Conservation (phyloP, 2,797 vertebrate species). For the Potorous gilbertii region DNA sequence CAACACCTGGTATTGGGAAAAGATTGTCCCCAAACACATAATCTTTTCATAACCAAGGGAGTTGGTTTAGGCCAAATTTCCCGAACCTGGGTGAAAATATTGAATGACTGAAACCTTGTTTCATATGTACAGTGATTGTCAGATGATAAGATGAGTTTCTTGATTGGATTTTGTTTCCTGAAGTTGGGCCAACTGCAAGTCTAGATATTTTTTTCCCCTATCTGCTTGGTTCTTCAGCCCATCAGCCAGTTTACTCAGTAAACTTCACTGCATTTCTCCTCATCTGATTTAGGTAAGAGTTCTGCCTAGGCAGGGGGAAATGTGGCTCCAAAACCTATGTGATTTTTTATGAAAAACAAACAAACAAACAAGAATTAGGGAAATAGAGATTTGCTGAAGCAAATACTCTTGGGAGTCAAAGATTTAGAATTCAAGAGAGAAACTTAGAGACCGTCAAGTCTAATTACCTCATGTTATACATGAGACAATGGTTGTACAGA, state of each 20-base stretch:
- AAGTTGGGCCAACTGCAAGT: not conserved
- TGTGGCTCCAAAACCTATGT: not conserved
- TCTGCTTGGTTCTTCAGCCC: not conserved
- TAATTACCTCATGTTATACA: not conserved
- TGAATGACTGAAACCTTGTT: slow-evolving; percentile 28
- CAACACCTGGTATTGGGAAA: slow-evolving; percentile 5
- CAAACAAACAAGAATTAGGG: slow-evolving; percentile 22
- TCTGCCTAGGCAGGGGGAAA: not conserved
- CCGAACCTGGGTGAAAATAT: slow-evolving; percentile 37
- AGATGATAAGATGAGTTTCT: slow-evolving; percentile 30
- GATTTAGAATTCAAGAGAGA: not conserved
- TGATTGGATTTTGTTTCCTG: slow-evolving; percentile 9
- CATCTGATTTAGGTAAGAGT: not conserved
- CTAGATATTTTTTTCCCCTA: not conserved
- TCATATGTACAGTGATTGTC: not conserved
- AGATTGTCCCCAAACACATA: slow-evolving; percentile 28
- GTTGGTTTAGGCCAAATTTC: slow-evolving; percentile 30
- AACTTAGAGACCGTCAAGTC: not conserved
- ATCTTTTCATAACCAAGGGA: slow-evolving; percentile 29
- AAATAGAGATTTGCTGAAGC: not conserved
- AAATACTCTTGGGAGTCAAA: not conserved
- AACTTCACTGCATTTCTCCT: not conserved
- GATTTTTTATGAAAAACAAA: slow-evolving; percentile 20
- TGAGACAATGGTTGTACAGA: not conserved
- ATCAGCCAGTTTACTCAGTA: not conserved